A percentile compares a stretch with the other conserved stretches of the same genome.
phyloP scores from a whole-genome alignment of 2,113 vertebrate species.

The Amphiprion percula region DNA sequence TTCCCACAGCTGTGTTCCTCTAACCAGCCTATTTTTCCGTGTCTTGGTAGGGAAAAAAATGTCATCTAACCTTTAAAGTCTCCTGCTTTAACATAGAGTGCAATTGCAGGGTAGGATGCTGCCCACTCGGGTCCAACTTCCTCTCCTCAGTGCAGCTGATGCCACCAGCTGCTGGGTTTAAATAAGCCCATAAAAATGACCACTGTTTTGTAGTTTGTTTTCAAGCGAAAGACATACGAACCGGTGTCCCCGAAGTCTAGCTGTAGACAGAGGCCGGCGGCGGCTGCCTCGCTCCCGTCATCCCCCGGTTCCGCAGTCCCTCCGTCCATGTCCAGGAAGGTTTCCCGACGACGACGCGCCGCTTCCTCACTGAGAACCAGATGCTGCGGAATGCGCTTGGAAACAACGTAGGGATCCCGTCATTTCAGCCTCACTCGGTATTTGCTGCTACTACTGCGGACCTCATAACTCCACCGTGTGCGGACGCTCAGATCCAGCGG shows the following conservation, averaged over 20 bases:
- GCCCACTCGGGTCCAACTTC: slow-evolving; percentile 21
- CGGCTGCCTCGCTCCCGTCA: slow-evolving; percentile 55
- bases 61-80: neutral
- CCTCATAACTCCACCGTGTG: neutral
- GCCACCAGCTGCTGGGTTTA: neutral
- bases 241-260: slow-evolving; percentile 72
- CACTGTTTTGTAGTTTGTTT: no score
- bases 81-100: neutral
- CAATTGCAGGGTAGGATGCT: neutral
- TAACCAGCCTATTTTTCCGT: neutral
- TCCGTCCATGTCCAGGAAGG: slow-evolving; percentile 68
- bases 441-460: neutral
- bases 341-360: slow-evolving; percentile 26
- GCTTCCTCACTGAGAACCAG: slow-evolving; percentile 31
- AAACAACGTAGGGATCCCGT: neutral
- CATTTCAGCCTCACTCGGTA: slow-evolving; percentile 4
- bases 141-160: neutral
- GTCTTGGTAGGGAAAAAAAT: neutral
- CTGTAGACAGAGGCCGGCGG: slow-evolving; percentile 47
- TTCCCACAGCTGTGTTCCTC: slow-evolving; percentile 24
- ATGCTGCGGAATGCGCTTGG: neutral
- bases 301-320: slow-evolving; percentile 51
- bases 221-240: slow-evolving; percentile 51
- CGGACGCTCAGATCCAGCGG: slow-evolving; percentile 38
- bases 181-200: neutral